Evolutionary conservation across 2,797 vertebrate genomes (phyloP).

Genomic region (Acanthopagrus latus): DNA sequence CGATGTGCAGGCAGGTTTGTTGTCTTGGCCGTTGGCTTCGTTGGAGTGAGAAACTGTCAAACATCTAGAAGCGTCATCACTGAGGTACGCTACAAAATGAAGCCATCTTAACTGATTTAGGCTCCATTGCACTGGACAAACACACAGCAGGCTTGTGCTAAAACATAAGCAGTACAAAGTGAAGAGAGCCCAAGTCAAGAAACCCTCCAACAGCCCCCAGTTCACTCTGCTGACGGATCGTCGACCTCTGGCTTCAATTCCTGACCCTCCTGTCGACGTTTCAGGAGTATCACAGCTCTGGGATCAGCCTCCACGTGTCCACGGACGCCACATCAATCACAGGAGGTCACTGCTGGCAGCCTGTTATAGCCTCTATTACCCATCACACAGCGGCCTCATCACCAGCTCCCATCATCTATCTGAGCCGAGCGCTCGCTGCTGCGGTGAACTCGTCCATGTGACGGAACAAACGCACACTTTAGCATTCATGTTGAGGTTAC

Average conservation of each 20-base stretch:
- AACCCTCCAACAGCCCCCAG: not conserved
- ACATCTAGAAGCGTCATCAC: no score
- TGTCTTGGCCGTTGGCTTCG: no score
- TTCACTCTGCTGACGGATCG: conserved; percentile 25
- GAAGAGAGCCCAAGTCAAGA: not conserved
- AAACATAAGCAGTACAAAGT: not conserved
- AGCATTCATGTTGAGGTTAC: conserved; percentile 21
- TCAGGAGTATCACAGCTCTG: not conserved
- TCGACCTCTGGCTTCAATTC: conserved; percentile 27
- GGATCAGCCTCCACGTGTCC: conserved; percentile 3
- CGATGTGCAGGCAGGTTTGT: no score
- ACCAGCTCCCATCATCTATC: conserved; percentile 20
- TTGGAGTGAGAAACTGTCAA: no score
- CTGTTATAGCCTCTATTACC: conserved; percentile 39
- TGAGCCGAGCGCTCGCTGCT: not conserved
- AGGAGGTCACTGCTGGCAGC: conserved; percentile 27
- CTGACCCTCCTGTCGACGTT: conserved; percentile 10
- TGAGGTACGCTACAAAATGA: no score
- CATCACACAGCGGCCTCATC: conserved; percentile 25
- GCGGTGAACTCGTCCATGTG: conserved; percentile 15
- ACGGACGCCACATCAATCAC: conserved; percentile 40
- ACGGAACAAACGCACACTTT: conserved; percentile 23
- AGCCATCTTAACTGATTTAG: no score
- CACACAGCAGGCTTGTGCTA: no score
- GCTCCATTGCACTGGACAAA: no score